Base-by-base conservation (phyloP, 2,113 vertebrate genomes). In the Sporophila hypoxantha region DNA sequence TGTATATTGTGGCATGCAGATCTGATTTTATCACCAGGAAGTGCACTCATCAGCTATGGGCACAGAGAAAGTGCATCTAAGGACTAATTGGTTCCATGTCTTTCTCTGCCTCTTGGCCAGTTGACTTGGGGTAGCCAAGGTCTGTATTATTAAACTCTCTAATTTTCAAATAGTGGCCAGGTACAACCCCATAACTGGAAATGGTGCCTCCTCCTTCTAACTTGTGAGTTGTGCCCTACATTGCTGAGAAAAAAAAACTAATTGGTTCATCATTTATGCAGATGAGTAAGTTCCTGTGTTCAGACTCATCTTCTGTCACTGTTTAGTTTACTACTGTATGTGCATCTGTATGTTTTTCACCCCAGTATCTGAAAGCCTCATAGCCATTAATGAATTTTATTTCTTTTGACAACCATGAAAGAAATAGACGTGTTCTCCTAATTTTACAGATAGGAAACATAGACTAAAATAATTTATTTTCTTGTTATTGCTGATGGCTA, bases 331-430 rank as follows among this genome's bases (percentile, higher is more conserved):
- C 76, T 61, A 10, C 61, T 64, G 2, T n/a, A 3, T 37, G 44
- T 75, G 23, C 49, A 74, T 67, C 65, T 32, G 0, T 30, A n/a
- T 20, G 23, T 68, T 76, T 81, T 76, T 87, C 79, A 56, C 60
- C 56, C 39, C 36, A 59, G 18, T 61, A 76, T 42, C 56, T 74
- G 47, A 90, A 76, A 81, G 81, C 69, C 74, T 86, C 57, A 49
- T 8, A 81, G 77, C 30, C 53, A 53, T 75, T 78, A 87, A 73
- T 62, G 18, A 37, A 50, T 70, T 74, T 82, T 78, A 87, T 87
- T 93, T 89, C 70, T 90, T 76, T 26, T 65, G 67, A 82, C 70
- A 87, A 41, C 50, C 71, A 65, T 73, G 59, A 76, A 87, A 84
- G 50, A 61, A 83, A 88, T 79, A 53, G 7, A 50, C 87, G 9